Evolutionary conservation across 2,888 invertebrate genomes (phyloP), one percentile per base, ranked within the genome.

Genomic region (Nomada fucata): DNA sequence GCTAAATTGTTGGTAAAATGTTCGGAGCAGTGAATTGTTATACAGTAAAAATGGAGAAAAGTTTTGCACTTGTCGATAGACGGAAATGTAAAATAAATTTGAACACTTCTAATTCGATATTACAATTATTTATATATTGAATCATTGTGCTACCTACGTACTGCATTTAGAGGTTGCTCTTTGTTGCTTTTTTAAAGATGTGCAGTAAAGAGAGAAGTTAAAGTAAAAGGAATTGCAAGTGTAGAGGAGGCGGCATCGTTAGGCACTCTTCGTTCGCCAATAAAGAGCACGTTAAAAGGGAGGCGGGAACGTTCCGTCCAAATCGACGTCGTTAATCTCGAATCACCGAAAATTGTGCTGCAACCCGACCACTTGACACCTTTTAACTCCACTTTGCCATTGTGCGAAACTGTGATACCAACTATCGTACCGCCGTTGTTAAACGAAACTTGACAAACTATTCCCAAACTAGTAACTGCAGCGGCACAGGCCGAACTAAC

Each of bases 311-410:
- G 60, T 60, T 60, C 47, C 15, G 47, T 47, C 47, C 47, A 47
- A 47, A 47, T 47, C 47, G 47, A 60, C 29, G 60, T 60, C 60
- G 60, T 60, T 60, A 60, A 60, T 29, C 60, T 36, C 10, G 29
- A 60, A 60, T n/a, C 36, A 60, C 60, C 29, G 29, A 60, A 36
- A 60, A 60, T 36, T 60, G 18, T 9, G 20, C 57, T 4, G n/a
- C 53, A 53, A 10, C 53, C 53, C n/a, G 53, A 53, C 53, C 53
- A 20, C 57, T 60, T 36, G 60, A 60, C 60, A 36, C 11, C 29
- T n/a, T 60, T 60, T 60, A 36, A 36, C 60, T 60, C 9, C n/a
- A n/a, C 13, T 15, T 47, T 15, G 10, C 18, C 2, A 10, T n/a
- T 18, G n/a, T 5, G 36, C 10, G 7, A 29, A 60, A 11, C 15